These are phyloP conservation scores for Thomomys bottae DNA, from an alignment of 2,113 vertebrate genomes.

Conservation along the genomic window DNA sequence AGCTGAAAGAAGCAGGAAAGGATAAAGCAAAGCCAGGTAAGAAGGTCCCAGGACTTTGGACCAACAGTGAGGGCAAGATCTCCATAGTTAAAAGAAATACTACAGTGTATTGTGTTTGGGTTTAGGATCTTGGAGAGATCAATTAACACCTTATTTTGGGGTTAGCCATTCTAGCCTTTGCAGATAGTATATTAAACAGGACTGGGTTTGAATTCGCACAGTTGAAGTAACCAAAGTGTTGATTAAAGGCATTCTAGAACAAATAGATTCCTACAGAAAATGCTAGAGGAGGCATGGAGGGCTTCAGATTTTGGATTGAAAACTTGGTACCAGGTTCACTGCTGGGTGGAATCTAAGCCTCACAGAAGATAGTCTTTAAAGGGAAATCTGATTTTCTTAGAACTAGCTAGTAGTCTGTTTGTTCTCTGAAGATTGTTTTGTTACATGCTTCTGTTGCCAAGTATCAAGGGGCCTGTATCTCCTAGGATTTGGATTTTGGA, in stretches of 20 bases:
- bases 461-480: not conserved
- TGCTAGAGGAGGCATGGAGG: not conserved
- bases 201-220: conserved; percentile 76
- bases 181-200: conserved; percentile 80
- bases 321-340: conserved; percentile 57
- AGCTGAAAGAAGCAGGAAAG: conserved; percentile 25
- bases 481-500: not conserved
- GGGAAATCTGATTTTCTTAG: conserved; percentile 35
- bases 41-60: not conserved
- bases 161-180: conserved; percentile 81
- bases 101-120: conserved; percentile 68
- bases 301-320: conserved; percentile 67
- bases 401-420: not conserved
- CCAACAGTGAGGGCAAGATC: not conserved
- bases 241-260: conserved; percentile 84
- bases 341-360: conserved; percentile 54
- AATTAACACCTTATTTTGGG: conserved; percentile 84
- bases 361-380: conserved; percentile 55
- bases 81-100: conserved; percentile 69
- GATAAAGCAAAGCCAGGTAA: conserved; percentile 33
- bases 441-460: not conserved
- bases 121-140: conserved; percentile 80
- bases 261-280: conserved; percentile 79
- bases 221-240: conserved; percentile 76
- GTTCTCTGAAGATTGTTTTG: not conserved